Conservation (phyloP, 2,797 vertebrate species). For the Coccyzus lansbergi region DNA sequence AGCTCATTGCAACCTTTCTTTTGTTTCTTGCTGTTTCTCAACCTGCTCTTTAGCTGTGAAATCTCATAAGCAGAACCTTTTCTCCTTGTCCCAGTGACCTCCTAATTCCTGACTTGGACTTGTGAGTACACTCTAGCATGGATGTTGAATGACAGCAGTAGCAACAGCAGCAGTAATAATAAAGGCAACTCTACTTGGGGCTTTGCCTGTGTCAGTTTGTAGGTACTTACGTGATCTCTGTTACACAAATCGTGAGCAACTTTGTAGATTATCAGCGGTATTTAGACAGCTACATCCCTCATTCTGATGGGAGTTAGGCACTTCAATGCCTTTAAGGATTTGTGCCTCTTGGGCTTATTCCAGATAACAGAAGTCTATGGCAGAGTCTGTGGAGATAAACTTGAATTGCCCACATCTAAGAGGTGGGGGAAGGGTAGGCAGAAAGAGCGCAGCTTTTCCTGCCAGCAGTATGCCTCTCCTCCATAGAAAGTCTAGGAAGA, state of each 20-base stretch:
- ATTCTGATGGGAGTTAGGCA: slow-evolving; percentile 62
- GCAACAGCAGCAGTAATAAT: neutral
- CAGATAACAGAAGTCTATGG: slow-evolving; percentile 54
- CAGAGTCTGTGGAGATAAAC: slow-evolving; percentile 52
- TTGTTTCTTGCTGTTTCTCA: neutral
- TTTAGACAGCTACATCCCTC: slow-evolving; percentile 62
- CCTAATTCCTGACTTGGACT: neutral
- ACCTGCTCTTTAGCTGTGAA: neutral
- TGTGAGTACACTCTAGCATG: neutral
- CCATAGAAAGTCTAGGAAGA: neutral
- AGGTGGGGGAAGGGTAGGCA: slow-evolving; percentile 33
- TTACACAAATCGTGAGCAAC: slow-evolving; percentile 44
- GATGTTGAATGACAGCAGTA: neutral
- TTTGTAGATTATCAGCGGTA: slow-evolving; percentile 47
- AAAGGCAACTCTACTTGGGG: neutral
- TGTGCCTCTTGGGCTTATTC: slow-evolving; percentile 46
- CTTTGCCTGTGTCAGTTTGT: neutral
- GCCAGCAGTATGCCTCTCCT: neutral
- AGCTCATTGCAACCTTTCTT: neutral
- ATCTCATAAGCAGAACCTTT: neutral
- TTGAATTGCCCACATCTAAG: slow-evolving; percentile 53
- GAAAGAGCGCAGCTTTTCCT: neutral
- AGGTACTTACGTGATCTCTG: slow-evolving; percentile 46
- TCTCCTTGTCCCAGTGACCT: neutral
- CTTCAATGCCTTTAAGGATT: slow-evolving; percentile 62